Base-by-base conservation (phyloP, 2,113 vertebrate species). In the Poeciliopsis turrubarensis region DNA sequence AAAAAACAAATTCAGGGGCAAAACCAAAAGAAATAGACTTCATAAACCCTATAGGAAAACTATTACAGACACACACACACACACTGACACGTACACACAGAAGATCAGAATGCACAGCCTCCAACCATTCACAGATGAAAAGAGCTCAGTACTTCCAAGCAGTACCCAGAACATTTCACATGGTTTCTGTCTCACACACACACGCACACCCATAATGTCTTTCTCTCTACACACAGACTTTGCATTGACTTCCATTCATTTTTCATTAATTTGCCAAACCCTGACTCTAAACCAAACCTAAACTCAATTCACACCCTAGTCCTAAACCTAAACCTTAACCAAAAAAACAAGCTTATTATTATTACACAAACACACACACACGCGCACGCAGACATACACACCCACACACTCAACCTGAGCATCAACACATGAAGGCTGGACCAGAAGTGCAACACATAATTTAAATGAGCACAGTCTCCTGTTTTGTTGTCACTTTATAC, bases 1-100 rank as follows among this genome's bases (percentile, higher is more conserved):
- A 29, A 29, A 29, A 69, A 70, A 72, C 65, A 72, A 77, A 61
- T 29, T 70, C 72, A 69, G 29, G 22, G 7, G 60, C 78, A 68
- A 85, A 84, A 31, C 39, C 13, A 8, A 60, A 62, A 37, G 34
- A 81, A 87, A 83, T 83, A 73, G 82, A 65, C 32, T 87, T 60
- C 68, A 79, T 69, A 72, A 66, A 60, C 47, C 79, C 68, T 75
- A 80, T 72, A n/a, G 73, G 65, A 81, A 71, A 7, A 34, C 41
- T 60, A 57, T 60, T 12, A 63, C 65, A 78, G 57, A 66, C 30
- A 69, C 26, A 70, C 27, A 39, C 27, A 39, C 67, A 41, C 27
- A 72, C 69, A 65, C 12, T 12, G 34, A 82, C 64, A 62, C 41
- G 60, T 3, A 41, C 39, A 41, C 12, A 4, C n/a, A 61, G 3